Base-by-base conservation (phyloP, 92 coral and sea anemone species). In the Zoanthus sansibaricus region DNA sequence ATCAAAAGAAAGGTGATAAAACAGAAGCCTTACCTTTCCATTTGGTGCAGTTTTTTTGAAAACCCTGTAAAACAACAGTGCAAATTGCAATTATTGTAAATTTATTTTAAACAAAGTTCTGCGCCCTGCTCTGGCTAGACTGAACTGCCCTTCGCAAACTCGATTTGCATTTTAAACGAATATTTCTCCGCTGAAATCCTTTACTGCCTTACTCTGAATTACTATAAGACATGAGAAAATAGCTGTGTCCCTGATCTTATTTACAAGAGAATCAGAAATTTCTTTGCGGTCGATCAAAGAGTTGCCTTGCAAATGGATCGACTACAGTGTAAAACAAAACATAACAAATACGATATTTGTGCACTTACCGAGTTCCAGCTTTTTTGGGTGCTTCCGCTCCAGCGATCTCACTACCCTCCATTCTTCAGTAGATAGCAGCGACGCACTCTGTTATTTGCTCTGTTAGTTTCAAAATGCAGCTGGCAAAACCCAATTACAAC, bases 31-130 rank as follows among this genome's bases (percentile, higher is more conserved):
- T 88, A 96, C 99, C 96, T 96, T 96, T 72, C 96, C 96, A 75
- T 96, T 96, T 17, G 99, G 99, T 37, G 99, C 93, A 4, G 99
- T 94, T 89, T 96, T 96, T 82, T 96, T 96, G 89, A 96, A 96
- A 51, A 96, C 99, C 86, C 99, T 96, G 92, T 84, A 82, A 93
- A 71, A 82, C 72, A 72, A 79, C 72, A 82, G 61, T 30, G 15
- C 5, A 33, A 52, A 56, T 68, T 71, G 77, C 85, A 76, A 82
- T 45, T 66, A 84, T 54, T 72, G 11, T 72, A 42, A 68, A 37
- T 37, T 49, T 37, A 76, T 16, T 45, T 62, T 54, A 37, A 52
- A 76, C 67, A 52, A 21, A 42, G 11, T 21, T 51, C 13, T 76
- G 62, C 69, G 69, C 20, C 69, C 9, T 16, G 25, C 21, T 62